Conservation (phyloP, 1,140 invertebrate species). For the Listronotus oregonensis region DNA sequence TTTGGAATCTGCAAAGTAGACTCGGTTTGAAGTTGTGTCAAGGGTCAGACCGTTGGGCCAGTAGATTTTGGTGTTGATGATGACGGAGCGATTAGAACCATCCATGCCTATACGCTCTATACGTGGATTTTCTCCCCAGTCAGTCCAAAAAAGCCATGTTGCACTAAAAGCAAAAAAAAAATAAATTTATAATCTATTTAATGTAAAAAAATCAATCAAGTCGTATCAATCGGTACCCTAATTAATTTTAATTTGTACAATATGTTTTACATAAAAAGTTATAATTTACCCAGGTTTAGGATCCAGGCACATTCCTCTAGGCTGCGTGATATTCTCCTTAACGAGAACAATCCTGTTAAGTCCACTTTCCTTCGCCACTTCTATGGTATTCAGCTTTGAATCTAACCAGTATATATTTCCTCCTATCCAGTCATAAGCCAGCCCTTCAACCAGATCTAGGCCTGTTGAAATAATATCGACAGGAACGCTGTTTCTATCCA, state of each 20-base stretch:
- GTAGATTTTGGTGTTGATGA: constrained; percentile 96
- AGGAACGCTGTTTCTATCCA: constrained; percentile 80
- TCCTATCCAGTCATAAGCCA: constrained; percentile 96
- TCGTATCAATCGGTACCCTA: too few relatives aligned
- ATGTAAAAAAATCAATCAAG: too few relatives aligned
- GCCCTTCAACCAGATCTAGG: constrained; percentile 89
- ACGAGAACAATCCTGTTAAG: constrained; percentile 82
- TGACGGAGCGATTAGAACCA: constrained; percentile 80
- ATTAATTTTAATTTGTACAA: not conserved
- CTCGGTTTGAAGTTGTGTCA: constrained; percentile 89
- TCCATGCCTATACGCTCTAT: constrained; percentile 97
- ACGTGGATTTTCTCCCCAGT: constrained; percentile 97
- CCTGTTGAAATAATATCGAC: constrained; percentile 85
- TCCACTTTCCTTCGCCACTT: constrained; percentile 88
- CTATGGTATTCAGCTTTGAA: constrained; percentile 90
- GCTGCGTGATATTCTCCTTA: constrained; percentile 93
- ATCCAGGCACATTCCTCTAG: constrained; percentile 91
- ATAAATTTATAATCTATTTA: too few relatives aligned
- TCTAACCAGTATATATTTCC: constrained; percentile 96
- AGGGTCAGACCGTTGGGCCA: constrained; percentile 97
- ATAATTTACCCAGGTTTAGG: constrained; percentile 74
- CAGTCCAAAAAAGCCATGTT: constrained; percentile 93
- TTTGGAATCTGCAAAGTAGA: constrained; percentile 98
- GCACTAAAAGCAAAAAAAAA: too few relatives aligned
- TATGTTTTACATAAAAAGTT: not conserved